These are phyloP conservation scores for Callithrix jacchus DNA, from an alignment of 2,113 vertebrate species.

Conservation along the genomic window DNA sequence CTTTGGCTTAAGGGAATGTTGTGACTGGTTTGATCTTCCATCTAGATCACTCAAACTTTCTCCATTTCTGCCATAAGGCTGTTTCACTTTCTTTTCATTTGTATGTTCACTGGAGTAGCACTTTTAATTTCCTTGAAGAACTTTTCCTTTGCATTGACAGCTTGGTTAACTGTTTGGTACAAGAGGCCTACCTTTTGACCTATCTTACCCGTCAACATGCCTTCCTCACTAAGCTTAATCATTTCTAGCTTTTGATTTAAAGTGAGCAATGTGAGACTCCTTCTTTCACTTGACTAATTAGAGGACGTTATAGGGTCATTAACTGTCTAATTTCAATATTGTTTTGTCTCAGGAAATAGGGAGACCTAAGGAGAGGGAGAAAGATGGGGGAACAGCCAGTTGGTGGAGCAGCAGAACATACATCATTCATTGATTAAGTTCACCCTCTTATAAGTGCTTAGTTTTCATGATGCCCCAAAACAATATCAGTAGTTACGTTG, in stretches of 20 bases:
- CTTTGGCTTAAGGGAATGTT: neutral
- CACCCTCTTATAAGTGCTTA: neutral
- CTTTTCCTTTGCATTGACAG: neutral
- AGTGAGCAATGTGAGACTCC: neutral
- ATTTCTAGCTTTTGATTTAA: neutral
- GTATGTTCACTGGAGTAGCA: neutral
- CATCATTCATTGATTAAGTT: neutral
- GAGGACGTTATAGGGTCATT: neutral
- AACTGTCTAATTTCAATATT: neutral
- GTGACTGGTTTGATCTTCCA: neutral
- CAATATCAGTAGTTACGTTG: neutral
- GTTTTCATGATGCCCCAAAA: neutral
- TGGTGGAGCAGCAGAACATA: neutral
- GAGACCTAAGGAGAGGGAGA: neutral
- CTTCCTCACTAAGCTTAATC: neutral
- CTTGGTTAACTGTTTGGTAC: neutral
- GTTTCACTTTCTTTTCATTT: neutral
- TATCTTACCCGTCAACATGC: neutral
- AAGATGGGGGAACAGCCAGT: neutral
- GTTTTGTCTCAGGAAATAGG: neutral
- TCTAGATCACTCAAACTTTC: neutral
- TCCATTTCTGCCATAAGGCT: neutral
- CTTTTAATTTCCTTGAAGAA: neutral
- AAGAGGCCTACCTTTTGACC: neutral
- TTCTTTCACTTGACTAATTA: neutral